These are phyloP conservation scores for Polydrusus cervinus DNA, from an alignment of 2,888 invertebrate genomes.

Conservation along the genomic window DNA sequence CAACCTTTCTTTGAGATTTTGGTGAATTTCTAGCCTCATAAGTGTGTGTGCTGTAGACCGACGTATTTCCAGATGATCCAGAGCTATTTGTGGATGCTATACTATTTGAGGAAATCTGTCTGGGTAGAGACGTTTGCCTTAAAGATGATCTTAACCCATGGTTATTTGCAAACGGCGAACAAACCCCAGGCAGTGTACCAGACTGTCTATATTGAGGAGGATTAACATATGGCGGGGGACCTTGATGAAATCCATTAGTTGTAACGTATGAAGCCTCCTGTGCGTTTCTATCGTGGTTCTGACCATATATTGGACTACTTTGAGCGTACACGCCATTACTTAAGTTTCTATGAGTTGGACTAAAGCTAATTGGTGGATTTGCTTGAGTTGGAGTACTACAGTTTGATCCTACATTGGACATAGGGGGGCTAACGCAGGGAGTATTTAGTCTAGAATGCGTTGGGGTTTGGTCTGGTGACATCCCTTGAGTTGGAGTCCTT, in stretches of 20 bases:
- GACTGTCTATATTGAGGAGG: slow-evolving; percentile 66
- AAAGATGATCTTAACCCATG: slow-evolving; percentile 67
- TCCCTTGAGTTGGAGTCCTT: slow-evolving; percentile 66
- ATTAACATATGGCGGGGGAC: slow-evolving; percentile 70
- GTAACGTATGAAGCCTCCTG: slow-evolving; percentile 31
- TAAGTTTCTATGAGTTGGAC: slow-evolving; percentile 61
- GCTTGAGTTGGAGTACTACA: slow-evolving; percentile 68
- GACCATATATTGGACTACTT: slow-evolving; percentile 55
- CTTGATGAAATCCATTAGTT: slow-evolving; percentile 62
- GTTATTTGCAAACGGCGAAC: slow-evolving; percentile 62
- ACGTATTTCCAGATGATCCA: slow-evolving; percentile 67
- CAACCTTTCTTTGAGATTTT: slow-evolving; percentile 75
- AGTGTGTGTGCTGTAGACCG: slow-evolving; percentile 68
- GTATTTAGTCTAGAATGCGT: slow-evolving; percentile 70
- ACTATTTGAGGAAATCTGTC: slow-evolving; percentile 76
- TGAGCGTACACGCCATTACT: slow-evolving; percentile 54
- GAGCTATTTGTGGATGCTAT: slow-evolving; percentile 73
- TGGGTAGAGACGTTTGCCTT: slow-evolving; percentile 70
- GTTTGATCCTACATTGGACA: slow-evolving; percentile 66
- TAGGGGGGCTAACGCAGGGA: slow-evolving; percentile 67
- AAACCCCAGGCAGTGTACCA: slow-evolving; percentile 66
- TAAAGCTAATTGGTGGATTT: slow-evolving; percentile 66
- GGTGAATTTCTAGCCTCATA: slow-evolving; percentile 75
- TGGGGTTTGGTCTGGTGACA: slow-evolving; percentile 70
- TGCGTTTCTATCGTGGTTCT: slow-evolving; percentile 64